These are phyloP conservation scores for Drosophila kohkoa DNA, from an alignment of 1,140 invertebrate genomes.

Conservation along the genomic window DNA sequence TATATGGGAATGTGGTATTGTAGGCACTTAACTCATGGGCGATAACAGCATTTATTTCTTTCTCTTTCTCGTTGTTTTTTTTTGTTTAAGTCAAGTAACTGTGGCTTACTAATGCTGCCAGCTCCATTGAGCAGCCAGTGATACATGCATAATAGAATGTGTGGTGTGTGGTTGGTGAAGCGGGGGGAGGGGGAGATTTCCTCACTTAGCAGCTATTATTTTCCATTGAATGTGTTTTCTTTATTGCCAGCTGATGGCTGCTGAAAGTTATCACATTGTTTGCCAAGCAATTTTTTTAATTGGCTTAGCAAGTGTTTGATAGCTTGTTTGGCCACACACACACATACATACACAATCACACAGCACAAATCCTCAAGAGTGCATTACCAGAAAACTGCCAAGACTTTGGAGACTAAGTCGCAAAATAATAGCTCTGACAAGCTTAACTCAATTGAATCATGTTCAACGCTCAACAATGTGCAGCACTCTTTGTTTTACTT, in stretches of 20 bases:
- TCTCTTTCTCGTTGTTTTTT: background rate
- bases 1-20: constrained; percentile 33
- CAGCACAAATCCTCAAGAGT: constrained; percentile 12
- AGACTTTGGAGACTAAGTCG: background rate
- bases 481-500: background rate
- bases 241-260: constrained; percentile 17
- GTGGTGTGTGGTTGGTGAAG: background rate
- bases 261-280: constrained; percentile 18
- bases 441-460: constrained; percentile 19
- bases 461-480: background rate
- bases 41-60: constrained; percentile 4
- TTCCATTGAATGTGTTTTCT: constrained; percentile 29
- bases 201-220: constrained; percentile 20
- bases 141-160: constrained; percentile 20
- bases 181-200: background rate
- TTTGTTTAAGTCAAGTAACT: constrained; percentile 2
- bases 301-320: constrained; percentile 60
- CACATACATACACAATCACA: too few species aligned
- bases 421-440: constrained; percentile 9
- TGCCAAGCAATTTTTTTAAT: constrained; percentile 60
- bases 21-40: constrained; percentile 70
- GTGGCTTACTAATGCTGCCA: constrained; percentile 12
- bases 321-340: constrained; percentile 19
- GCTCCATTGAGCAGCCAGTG: constrained; percentile 24
- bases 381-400: background rate